phyloP scores from a whole-genome alignment of 1,140 invertebrate species.

The Drusus annulatus region DNA sequence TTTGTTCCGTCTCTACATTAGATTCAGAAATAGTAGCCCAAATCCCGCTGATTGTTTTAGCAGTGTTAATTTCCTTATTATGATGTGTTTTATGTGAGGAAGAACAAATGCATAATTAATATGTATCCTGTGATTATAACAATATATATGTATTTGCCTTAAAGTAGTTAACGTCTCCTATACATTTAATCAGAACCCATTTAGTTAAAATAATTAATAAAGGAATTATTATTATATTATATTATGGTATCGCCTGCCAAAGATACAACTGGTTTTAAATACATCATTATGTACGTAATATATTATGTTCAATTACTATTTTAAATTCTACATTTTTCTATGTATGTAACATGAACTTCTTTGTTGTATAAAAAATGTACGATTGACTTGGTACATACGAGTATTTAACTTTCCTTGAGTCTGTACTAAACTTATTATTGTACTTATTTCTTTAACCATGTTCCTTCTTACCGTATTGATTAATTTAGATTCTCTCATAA shows the following conservation, averaged over 20 bases:
- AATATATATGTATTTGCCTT: constrained; percentile 33
- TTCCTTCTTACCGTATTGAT: constrained; percentile 3
- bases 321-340: neutral
- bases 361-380: neutral
- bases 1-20: too few species aligned
- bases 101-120: constrained; percentile 6
- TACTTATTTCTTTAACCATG: constrained; percentile 14
- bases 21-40: too few species aligned
- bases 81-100: neutral
- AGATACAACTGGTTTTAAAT: neutral
- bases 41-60: too few species aligned
- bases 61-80: neutral
- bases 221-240: neutral
- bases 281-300: too few species aligned
- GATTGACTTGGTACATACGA: neutral
- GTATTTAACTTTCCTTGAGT: neutral
- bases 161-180: constrained; percentile 23
- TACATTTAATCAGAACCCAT: neutral
- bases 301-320: neutral
- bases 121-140: constrained; percentile 39
- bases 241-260: constrained; percentile 17
- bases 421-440: neutral
- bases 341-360: neutral
- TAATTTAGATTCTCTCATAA: constrained; percentile 13
- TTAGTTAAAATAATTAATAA: constrained; percentile 24